A percentile compares a stretch with the other conserved stretches of the same genome.
These are phyloP conservation scores for Euzophera pinguis DNA, from an alignment of 2,888 invertebrate genomes.

Conservation along the genomic window DNA sequence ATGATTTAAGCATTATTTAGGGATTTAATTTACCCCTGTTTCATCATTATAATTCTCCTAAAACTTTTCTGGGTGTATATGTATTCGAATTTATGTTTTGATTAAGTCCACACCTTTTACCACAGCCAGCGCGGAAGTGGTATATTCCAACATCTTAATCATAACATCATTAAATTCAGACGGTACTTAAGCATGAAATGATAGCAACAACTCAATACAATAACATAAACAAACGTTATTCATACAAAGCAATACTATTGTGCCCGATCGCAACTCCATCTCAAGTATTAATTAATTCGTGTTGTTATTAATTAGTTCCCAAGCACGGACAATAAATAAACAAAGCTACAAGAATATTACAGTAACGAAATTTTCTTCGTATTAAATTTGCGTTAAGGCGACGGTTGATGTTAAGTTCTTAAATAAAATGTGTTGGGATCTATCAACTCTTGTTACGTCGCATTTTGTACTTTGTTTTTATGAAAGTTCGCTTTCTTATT, in stretches of 20 bases:
- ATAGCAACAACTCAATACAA: neutral
- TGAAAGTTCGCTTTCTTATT: neutral
- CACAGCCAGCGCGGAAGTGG: no score
- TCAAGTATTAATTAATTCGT: constrained; percentile 21
- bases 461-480: neutral
- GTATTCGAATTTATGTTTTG: no score
- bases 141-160: no score
- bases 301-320: constrained; percentile 22
- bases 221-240: neutral
- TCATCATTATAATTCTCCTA: no score
- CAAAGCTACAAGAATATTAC: constrained; percentile 14
- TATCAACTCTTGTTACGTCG: neutral
- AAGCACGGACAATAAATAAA: constrained; percentile 23
- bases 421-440: neutral
- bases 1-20: no score
- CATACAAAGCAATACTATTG: neutral
- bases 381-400: constrained; percentile 12
- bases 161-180: neutral
- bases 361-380: constrained; percentile 17
- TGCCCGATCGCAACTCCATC: neutral
- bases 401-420: neutral
- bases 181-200: neutral
- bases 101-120: no score
- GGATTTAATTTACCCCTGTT: no score
- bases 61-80: no score